Conservation (phyloP, 2,113 vertebrate species). For the Xiphophorus couchianus region DNA sequence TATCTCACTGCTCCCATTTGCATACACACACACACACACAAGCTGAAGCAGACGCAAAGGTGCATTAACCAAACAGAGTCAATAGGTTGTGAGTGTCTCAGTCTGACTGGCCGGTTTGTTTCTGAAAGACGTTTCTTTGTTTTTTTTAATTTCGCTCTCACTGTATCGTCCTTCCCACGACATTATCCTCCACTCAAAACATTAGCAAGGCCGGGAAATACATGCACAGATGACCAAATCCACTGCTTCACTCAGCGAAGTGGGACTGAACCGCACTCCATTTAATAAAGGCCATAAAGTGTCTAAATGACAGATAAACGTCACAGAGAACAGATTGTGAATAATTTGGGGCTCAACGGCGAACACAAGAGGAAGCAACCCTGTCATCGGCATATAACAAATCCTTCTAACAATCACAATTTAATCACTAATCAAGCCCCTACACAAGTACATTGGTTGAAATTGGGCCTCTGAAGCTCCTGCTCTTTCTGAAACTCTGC, state of each 20-base stretch:
- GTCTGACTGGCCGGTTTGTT: conserved; percentile 39
- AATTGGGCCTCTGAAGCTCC: too few relatives aligned
- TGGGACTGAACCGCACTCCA: neutral
- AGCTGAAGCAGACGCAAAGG: conserved; percentile 18
- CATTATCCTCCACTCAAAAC: conserved; percentile 20
- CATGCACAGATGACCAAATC: conserved; percentile 14
- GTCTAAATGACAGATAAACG: neutral
- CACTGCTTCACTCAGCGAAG: neutral
- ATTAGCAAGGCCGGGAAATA: conserved; percentile 39
- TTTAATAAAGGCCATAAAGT: neutral
- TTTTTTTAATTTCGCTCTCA: conserved; percentile 54
- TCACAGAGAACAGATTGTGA: neutral
- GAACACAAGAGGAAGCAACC: too few relatives aligned
- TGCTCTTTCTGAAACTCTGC: too few relatives aligned
- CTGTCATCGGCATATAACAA: too few relatives aligned
- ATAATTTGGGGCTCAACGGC: neutral
- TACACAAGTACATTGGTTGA: too few relatives aligned
- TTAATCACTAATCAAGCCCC: too few relatives aligned
- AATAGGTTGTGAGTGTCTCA: conserved; percentile 38
- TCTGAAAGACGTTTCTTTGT: conserved; percentile 52
- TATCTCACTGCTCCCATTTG: conserved; percentile 56
- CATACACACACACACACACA: conserved; percentile 27
- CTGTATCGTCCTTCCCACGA: conserved; percentile 5
- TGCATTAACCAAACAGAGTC: conserved; percentile 29
- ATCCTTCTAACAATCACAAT: too few relatives aligned